phyloP scores from a whole-genome alignment of 2,113 vertebrate genomes.

The Alligator mississippiensis region DNA sequence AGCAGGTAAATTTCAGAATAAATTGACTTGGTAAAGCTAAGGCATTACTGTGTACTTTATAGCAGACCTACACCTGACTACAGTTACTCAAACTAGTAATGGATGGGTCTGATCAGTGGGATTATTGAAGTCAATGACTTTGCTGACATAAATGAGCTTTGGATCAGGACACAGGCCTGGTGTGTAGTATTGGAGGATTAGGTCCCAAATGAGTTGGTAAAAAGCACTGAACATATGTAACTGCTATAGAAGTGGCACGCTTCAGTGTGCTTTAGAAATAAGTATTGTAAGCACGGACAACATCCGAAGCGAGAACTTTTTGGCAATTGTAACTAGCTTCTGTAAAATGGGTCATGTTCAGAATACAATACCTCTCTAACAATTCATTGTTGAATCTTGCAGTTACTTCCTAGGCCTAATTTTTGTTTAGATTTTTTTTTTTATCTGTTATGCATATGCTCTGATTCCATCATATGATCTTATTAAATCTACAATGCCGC shows the following conservation, averaged over 20 bases:
- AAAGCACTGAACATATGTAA: background rate
- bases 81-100: background rate
- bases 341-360: slow-evolving; percentile 64
- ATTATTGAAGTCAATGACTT: background rate
- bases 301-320: slow-evolving; percentile 67
- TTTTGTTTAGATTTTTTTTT: slow-evolving; percentile 65
- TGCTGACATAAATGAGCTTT: background rate
- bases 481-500: slow-evolving; percentile 59
- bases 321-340: slow-evolving; percentile 55
- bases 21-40: background rate
- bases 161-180: background rate
- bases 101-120: background rate
- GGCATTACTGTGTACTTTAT: background rate
- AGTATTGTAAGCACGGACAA: slow-evolving; percentile 65
- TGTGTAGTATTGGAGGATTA: background rate
- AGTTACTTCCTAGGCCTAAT: slow-evolving; percentile 38
- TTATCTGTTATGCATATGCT: background rate
- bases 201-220: background rate
- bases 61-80: background rate
- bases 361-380: slow-evolving; percentile 41
- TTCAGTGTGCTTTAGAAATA: slow-evolving; percentile 38
- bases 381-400: slow-evolving; percentile 44
- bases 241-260: slow-evolving; percentile 9
- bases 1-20: background rate
- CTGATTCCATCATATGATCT: slow-evolving; percentile 60